Base-by-base conservation (phyloP, 2,888 invertebrate species). In the Drosophila dives region DNA sequence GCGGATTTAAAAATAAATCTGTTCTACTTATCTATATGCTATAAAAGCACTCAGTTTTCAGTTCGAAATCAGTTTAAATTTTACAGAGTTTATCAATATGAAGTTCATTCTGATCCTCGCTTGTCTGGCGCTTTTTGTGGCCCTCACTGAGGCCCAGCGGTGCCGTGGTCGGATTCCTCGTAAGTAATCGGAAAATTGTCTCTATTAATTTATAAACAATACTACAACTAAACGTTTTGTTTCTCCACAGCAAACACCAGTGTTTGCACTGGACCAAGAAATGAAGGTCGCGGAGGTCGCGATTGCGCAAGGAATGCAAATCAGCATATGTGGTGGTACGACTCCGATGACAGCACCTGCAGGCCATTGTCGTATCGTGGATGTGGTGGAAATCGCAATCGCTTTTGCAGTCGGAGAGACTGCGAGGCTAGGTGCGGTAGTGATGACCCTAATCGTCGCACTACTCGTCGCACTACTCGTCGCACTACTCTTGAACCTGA, bases 51-150 rank as follows among this genome's bases (percentile, higher is more conserved):
- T 15, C 12, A 23, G 10, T 36, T 56, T 20, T 36, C 12, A 11
- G 23, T 23, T 33, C 0, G 10, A 10, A 68, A 40, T 51, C 62
- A 81, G 60, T 77, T 77, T 23, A 34, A 40, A 34, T 23, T 53
- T 33, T 1, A 20, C 33, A 15, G 20, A 20, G 36, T 26, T 53
- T 36, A 36, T 11, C n/a, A 42, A 48, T 12, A 80, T 78, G 77
- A 78, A 81, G 48, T 72, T 81, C n/a, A 34, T 68, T 29, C 23
- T 65, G 7, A 20, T 77, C 40, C 56, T 72, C 40, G 56, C 65
- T n/a, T 54, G 63, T 23, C 53, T 81, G 7, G 49, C 54, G 2
- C 20, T 81, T 10, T 72, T 51, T 17, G 59, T 81, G 48, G 51
- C 54, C 33, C 33, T 34, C 6, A 26, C 42, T 2, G 34, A 68